Conservation (phyloP, 2,113 vertebrate species). For the Phrynocephalus versicolor region DNA sequence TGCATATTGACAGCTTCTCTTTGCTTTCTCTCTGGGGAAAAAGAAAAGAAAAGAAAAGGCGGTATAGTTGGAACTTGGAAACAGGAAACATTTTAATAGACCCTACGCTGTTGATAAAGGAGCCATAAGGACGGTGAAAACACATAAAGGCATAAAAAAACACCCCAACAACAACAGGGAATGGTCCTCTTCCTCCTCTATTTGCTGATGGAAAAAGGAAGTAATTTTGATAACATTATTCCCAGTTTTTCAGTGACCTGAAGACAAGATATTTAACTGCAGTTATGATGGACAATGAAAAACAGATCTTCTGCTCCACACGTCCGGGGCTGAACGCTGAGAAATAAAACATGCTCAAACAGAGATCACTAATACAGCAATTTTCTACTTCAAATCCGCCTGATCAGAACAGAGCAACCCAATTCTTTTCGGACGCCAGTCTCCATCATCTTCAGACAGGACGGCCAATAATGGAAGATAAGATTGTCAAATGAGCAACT, state of each 20-base stretch:
- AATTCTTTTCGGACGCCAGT: neutral
- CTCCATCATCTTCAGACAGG: neutral
- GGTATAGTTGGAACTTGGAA: too few relatives aligned
- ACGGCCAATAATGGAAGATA: neutral
- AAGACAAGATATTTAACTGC: neutral
- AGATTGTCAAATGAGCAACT: neutral
- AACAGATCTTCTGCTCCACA: neutral
- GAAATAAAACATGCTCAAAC: too few relatives aligned
- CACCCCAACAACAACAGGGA: neutral
- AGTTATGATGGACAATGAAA: neutral
- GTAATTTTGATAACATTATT: neutral
- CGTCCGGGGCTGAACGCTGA: too few relatives aligned
- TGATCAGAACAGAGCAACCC: neutral
- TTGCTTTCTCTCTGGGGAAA: constrained; percentile 65
- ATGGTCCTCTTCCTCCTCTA: neutral
- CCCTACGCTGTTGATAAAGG: too few relatives aligned
- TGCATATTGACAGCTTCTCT: constrained; percentile 82
- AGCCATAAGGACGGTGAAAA: too few relatives aligned
- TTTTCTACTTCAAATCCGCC: neutral
- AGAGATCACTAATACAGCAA: too few relatives aligned
- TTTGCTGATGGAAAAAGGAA: neutral
- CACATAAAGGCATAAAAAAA: too few relatives aligned
- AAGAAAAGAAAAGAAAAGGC: too few relatives aligned
- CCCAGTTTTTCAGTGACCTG: neutral
- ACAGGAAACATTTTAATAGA: too few relatives aligned